These are phyloP conservation scores for Furnarius figulus DNA, from an alignment of 2,113 vertebrate genomes.

Conservation along the genomic window DNA sequence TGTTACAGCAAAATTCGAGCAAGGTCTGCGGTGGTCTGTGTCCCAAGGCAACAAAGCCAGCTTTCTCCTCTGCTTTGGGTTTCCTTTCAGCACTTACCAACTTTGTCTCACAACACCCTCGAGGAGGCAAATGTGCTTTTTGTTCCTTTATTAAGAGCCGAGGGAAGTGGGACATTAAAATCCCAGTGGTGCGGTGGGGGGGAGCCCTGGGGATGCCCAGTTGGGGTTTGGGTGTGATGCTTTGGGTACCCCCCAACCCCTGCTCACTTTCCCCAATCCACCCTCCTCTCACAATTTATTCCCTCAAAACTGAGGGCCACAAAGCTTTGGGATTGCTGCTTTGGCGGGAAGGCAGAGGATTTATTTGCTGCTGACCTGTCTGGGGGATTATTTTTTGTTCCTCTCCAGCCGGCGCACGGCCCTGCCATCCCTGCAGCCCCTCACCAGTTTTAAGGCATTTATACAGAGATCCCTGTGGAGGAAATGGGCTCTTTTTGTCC, in stretches of 20 bases:
- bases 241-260: not conserved
- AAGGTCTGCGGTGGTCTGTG: not conserved
- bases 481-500: not conserved
- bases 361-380: not conserved
- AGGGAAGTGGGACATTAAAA: not conserved
- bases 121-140: conserved; percentile 21
- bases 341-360: fast-evolving
- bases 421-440: fast-evolving
- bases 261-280: not conserved
- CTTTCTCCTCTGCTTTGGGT: conserved; percentile 28
- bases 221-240: not conserved
- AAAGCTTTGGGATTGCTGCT: not conserved
- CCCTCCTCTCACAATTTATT: not conserved
- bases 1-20: not conserved
- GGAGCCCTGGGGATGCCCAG: not conserved
- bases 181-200: not conserved
- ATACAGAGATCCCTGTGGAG: not conserved
- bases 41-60: conserved; percentile 35
- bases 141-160: not conserved
- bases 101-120: conserved; percentile 46
- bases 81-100: conserved; percentile 54
- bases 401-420: not conserved
- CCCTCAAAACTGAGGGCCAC: not conserved
- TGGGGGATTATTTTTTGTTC: not conserved
- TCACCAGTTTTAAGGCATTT: not conserved